Percentiles rank a stretch among this genome's conserved stretches.
These are phyloP conservation scores for Acanthoscelides obtectus DNA, from an alignment of 2,888 invertebrate species.

Conservation along the genomic window DNA sequence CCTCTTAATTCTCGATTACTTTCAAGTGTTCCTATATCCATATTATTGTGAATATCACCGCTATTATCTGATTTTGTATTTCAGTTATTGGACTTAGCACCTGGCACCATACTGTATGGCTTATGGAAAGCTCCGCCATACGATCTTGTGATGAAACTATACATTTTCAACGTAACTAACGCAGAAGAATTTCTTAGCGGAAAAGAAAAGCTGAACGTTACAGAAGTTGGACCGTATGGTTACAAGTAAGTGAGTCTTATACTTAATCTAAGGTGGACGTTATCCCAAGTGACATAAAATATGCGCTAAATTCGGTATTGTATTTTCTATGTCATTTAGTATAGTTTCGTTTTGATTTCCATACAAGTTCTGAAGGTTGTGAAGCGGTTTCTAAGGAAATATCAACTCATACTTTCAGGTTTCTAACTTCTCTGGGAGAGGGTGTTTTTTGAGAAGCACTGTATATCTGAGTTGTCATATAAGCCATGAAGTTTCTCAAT, in stretches of 20 bases:
- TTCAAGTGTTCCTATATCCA: not conserved
- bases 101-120: constrained; percentile 54
- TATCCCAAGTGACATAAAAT: no score
- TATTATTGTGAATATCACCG: not conserved
- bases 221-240: constrained; percentile 76
- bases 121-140: constrained; percentile 64
- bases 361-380: no score
- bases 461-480: no score
- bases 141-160: constrained; percentile 61
- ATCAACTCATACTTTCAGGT: no score
- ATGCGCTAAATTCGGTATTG: no score
- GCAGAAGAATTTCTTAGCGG: constrained; percentile 62
- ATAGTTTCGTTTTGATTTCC: no score
- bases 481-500: no score
- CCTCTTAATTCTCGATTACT: not conserved
- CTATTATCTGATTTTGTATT: constrained; percentile 15
- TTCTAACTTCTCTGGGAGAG: no score
- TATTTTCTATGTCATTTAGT: no score
- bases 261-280: no score
- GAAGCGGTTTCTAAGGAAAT: no score
- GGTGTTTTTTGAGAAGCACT: no score
- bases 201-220: constrained; percentile 60
- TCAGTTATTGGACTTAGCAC: constrained; percentile 33
- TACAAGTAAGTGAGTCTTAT: constrained; percentile 81
- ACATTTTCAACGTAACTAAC: constrained; percentile 80